phyloP scores from a whole-genome alignment of 2,888 invertebrate genomes.

The Limenitis camilla region DNA sequence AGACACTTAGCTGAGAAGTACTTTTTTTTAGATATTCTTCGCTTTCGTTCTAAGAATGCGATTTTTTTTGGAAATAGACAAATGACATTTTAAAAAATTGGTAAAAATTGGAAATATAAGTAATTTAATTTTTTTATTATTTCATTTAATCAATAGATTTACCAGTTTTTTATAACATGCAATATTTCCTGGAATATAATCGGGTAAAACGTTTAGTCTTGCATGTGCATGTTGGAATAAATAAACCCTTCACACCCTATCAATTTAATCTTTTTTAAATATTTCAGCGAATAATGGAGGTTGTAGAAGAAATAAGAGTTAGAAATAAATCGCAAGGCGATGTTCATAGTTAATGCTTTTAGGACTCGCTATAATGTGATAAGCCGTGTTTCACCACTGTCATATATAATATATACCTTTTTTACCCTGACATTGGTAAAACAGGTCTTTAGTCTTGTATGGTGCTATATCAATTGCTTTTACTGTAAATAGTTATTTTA shows the following conservation, averaged over 20 bases:
- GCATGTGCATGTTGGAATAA: slow-evolving; percentile 19
- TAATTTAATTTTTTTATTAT: too few species aligned
- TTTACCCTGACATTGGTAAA: slow-evolving; percentile 6
- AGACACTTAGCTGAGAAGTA: too few species aligned
- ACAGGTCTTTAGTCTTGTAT: slow-evolving; percentile 19
- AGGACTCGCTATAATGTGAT: neutral
- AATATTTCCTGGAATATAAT: too few species aligned
- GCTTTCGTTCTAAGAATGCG: too few species aligned
- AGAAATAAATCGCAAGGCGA: slow-evolving; percentile 67
- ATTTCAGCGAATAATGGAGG: slow-evolving; percentile 73
- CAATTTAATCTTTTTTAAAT: slow-evolving; percentile 40
- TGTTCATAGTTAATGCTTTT: slow-evolving; percentile 49
- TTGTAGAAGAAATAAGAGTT: slow-evolving; percentile 72
- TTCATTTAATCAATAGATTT: too few species aligned
- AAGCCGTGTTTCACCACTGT: too few species aligned
- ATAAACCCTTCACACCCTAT: slow-evolving; percentile 2
- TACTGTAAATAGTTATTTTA: slow-evolving; percentile 21
- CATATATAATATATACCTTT: neutral
- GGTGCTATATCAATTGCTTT: slow-evolving; percentile 20
- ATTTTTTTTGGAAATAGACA: too few species aligned
- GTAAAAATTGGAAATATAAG: too few species aligned
- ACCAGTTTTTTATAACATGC: too few species aligned
- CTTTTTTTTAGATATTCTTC: too few species aligned
- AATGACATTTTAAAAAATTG: too few species aligned
- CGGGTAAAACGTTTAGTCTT: neutral